Evolutionary conservation across 2,888 invertebrate species (phyloP), one percentile per base, ranked within the genome.

Genomic region (Plagiodera versicolora): DNA sequence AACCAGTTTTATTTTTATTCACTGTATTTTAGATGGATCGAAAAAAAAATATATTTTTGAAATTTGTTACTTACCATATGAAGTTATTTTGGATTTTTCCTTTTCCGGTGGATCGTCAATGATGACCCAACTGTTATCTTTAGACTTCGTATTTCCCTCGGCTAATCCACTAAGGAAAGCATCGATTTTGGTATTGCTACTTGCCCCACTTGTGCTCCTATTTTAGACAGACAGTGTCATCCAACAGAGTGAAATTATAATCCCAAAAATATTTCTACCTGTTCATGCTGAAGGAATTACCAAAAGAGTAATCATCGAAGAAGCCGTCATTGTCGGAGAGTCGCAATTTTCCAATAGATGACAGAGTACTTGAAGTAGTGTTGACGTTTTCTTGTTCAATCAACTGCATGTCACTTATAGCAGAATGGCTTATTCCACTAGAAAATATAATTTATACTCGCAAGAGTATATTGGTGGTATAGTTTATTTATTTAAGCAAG

Each of bases 341-440:
- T 24, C 77, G 70, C 58, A 79, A 67, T 66, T 78, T 79, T 16
- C 78, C 76, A 35, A 80, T 65, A 53, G 79, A 78, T 53, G 76
- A 79, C 75, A 81, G 80, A 75, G 77, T 80, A 71, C 77, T 80
- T 18, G 80, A 77, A 8, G 79, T 74, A 52, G 77, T 73, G 24
- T 82, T 80, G 8, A 85, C 80, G 71, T 84, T 86, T 77, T 95
- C 91, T 82, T 97, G 97, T 76, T 94, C 90, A 74, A 98, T 94
- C 18, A 86, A 86, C 75, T 91, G 88, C 95, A 98, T 97, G 79
- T 95, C 96, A 58, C 88, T 89, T 56, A 93, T 77, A 10, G 94
- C 95, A 10, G 95, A 95, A 83, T 95, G 95, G 66, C 90, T 91
- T 10, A 90, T 85, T 53, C 87, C 89, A 48, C 87, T 87, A 69